These are phyloP conservation scores for Podarcis raffonei DNA, from an alignment of 2,113 vertebrate species.

Conservation along the genomic window DNA sequence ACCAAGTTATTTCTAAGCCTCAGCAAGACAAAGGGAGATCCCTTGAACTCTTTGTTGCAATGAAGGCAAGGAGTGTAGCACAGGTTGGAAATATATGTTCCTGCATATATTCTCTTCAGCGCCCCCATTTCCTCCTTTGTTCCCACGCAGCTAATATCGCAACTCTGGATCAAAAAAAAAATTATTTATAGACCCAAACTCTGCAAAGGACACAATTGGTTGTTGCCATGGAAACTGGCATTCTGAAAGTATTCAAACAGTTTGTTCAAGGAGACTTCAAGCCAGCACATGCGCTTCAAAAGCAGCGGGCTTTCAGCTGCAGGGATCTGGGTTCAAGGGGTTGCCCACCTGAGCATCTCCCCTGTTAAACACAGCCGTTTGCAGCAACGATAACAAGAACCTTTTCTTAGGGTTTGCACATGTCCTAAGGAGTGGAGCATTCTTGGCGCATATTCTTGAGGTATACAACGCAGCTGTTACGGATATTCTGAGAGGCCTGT, in stretches of 20 bases:
- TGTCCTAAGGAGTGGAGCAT: background rate
- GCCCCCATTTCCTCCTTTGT: constrained; percentile 18
- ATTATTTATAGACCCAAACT: constrained; percentile 76
- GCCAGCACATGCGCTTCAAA: background rate
- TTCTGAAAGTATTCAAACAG: constrained; percentile 39
- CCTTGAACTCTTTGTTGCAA: background rate
- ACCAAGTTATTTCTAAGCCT: background rate
- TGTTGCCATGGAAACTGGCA: constrained; percentile 71
- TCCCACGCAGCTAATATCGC: constrained; percentile 55
- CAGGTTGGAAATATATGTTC: background rate
- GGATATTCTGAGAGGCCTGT: background rate
- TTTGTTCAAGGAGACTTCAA: constrained; percentile 32
- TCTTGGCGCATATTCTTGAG: background rate
- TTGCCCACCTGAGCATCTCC: rapidly evolving
- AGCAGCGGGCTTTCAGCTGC: background rate
- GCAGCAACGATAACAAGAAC: background rate
- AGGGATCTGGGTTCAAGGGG: constrained; percentile 12
- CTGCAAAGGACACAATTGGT: constrained; percentile 62
- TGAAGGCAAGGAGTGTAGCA: background rate
- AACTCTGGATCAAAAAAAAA: constrained; percentile 56
- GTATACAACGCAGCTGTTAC: background rate
- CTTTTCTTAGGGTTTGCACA: background rate
- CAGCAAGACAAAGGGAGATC: background rate
- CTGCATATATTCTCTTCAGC: constrained; percentile 29
- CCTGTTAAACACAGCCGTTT: background rate